Percentiles rank a stretch among this genome's conserved stretches.
phyloP scores from a whole-genome alignment of 2,888 invertebrate species.

The Sisyra nigra region DNA sequence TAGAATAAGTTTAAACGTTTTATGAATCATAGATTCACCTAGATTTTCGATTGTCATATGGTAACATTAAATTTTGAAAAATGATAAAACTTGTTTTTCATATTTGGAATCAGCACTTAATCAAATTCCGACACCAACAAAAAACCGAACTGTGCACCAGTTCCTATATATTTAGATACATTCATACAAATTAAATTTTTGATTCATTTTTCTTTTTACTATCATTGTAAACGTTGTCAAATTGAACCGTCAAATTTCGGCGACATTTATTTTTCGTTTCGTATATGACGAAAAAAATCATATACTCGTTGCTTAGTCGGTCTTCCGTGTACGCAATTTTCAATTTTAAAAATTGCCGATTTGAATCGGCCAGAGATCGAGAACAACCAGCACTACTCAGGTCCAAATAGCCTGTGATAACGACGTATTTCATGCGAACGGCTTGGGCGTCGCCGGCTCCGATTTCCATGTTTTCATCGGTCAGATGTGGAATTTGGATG shows the following conservation, averaged over 20 bases:
- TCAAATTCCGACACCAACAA: too few relatives aligned
- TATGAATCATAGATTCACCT: too few relatives aligned
- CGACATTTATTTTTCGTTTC: slow-evolving; percentile 41
- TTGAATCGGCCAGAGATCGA: not conserved
- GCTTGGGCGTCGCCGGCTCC: not conserved
- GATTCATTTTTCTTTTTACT: not conserved
- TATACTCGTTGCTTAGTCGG: slow-evolving; percentile 35
- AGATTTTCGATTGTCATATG: too few relatives aligned
- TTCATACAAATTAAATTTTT: too few relatives aligned
- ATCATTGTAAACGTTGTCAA: slow-evolving; percentile 6
- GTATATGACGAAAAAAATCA: slow-evolving; percentile 43
- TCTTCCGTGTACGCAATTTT: slow-evolving; percentile 43
- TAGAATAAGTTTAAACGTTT: too few relatives aligned
- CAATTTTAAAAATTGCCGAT: slow-evolving; percentile 31
- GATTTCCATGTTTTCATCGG: not conserved
- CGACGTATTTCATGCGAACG: slow-evolving; percentile 5
- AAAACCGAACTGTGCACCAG: too few relatives aligned
- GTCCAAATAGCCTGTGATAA: not conserved
- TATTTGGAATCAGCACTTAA: too few relatives aligned
- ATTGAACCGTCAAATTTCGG: slow-evolving; percentile 31
- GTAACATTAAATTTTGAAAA: too few relatives aligned
- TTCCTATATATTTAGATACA: too few relatives aligned
- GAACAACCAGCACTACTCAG: too few relatives aligned
- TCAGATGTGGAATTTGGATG: not conserved
- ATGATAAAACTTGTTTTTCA: too few relatives aligned